Conservation (phyloP, 2,113 vertebrate genomes). For the Lagopus muta region DNA sequence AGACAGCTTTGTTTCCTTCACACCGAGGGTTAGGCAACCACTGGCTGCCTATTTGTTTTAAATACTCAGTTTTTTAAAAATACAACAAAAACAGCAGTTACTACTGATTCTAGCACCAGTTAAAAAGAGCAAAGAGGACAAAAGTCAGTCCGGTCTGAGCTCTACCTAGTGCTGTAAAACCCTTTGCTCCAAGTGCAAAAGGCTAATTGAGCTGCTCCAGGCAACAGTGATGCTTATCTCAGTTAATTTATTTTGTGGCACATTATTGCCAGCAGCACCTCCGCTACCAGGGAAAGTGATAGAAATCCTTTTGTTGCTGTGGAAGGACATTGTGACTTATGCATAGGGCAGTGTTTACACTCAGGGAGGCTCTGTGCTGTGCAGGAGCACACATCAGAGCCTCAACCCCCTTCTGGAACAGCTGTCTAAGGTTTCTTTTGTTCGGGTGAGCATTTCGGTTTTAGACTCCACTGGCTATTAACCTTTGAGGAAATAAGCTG, state of each 20-base stretch:
- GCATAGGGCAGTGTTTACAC: neutral
- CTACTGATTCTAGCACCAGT: neutral
- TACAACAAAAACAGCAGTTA: neutral
- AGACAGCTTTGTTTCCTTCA: neutral
- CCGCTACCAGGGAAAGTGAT: neutral
- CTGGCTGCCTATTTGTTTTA: neutral
- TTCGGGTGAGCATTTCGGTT: neutral
- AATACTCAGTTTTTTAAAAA: neutral
- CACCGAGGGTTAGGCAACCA: neutral
- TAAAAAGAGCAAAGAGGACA: slow-evolving; percentile 23
- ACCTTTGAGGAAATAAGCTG: neutral
- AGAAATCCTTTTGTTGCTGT: neutral
- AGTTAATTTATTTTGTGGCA: slow-evolving; percentile 46
- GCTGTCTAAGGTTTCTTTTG: neutral
- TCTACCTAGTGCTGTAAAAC: slow-evolving; percentile 1
- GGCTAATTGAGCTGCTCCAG: slow-evolving; percentile 60
- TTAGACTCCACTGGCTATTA: neutral
- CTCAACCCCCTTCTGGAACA: neutral
- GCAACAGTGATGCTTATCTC: slow-evolving; percentile 62
- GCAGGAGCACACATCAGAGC: neutral
- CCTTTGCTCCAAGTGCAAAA: slow-evolving; percentile 41
- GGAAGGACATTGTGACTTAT: slow-evolving; percentile 31
- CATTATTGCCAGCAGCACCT: neutral
- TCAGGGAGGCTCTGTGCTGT: neutral
- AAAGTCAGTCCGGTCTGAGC: neutral